Conservation (phyloP, 2,113 vertebrate genomes). For the Lates calcarifer region DNA sequence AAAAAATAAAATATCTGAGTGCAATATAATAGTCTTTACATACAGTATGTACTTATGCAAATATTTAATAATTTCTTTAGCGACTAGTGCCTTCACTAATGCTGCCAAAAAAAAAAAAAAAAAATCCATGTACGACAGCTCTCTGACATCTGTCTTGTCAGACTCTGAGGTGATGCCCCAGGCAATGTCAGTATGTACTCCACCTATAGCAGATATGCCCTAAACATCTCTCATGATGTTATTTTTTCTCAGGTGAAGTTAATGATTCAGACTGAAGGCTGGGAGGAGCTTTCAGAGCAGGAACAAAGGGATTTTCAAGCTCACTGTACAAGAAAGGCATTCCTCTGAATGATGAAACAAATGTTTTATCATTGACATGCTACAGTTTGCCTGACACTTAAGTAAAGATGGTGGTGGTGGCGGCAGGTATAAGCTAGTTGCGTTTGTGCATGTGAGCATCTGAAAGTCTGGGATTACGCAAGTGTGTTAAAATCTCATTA, state of each 20-base stretch:
- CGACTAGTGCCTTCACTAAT: neutral
- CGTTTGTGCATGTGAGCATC: neutral
- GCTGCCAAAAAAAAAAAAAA: neutral
- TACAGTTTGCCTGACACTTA: conserved; percentile 25
- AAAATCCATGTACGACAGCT: no score
- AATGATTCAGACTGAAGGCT: neutral
- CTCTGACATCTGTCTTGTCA: conserved; percentile 2
- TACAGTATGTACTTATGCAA: neutral
- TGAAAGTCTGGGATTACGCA: neutral
- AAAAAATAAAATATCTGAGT: neutral
- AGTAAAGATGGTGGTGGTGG: neutral
- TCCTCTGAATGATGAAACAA: conserved; percentile 58
- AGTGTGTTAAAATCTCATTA: conserved; percentile 3
- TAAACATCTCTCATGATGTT: neutral
- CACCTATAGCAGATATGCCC: conserved; percentile 26
- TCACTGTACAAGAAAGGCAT: conserved; percentile 29
- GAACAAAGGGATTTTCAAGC: conserved; percentile 19
- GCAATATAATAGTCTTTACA: neutral
- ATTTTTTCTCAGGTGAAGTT: neutral
- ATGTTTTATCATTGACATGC: conserved; percentile 28
- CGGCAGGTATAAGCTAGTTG: neutral
- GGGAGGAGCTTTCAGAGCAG: neutral
- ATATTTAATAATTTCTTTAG: neutral
- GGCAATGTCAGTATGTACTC: conserved; percentile 1
- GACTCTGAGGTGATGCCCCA: neutral